Evolutionary conservation across 2,888 invertebrate genomes (phyloP), one percentile per base, ranked within the genome.

Genomic region (Salpingus planirostris): DNA sequence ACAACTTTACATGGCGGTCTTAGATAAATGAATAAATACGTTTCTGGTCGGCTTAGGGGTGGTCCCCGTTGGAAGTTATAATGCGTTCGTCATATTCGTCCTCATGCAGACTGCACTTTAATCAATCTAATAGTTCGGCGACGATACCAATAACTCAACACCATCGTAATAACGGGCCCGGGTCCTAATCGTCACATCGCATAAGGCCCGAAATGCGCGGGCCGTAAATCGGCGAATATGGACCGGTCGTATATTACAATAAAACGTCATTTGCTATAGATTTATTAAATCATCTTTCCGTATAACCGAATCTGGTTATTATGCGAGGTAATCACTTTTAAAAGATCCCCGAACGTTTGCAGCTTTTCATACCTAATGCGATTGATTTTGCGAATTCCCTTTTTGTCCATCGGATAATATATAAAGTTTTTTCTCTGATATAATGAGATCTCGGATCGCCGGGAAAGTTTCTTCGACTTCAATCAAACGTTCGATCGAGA

Each of bases 241-340:
- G 56, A 55, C 38, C 35, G 43, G 52, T 56, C 52, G 57, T 64
- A 60, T 58, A 63, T 64, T 60, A 61, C 60, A 58, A 63, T 64
- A 63, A 63, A 63, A 60, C 53, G 64, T 64, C 64, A 60, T 60
- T 62, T 59, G 56, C 53, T n/a, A n/a, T 58, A 60, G 60, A 64
- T 63, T 62, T 63, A 62, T 64, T 62, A 60, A 60, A 62, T 60
- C 59, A 60, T 60, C 57, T 55, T 54, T 50, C 47, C 42, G n/a
- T n/a, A n/a, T 51, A 55, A 52, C 50, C 53, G 55, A 57, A 59
- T 58, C 54, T 56, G 56, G 55, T 59, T 58, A n/a, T n/a, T n/a
- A 47, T 58, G 55, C 53, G 57, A 55, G 58, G 54, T 59, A 59
- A 62, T 62, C 61, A 57, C 53, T 60, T 59, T 59, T 56, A 46